These are phyloP conservation scores for Diogma glabrata DNA, from an alignment of 2,888 invertebrate genomes.

Conservation along the genomic window DNA sequence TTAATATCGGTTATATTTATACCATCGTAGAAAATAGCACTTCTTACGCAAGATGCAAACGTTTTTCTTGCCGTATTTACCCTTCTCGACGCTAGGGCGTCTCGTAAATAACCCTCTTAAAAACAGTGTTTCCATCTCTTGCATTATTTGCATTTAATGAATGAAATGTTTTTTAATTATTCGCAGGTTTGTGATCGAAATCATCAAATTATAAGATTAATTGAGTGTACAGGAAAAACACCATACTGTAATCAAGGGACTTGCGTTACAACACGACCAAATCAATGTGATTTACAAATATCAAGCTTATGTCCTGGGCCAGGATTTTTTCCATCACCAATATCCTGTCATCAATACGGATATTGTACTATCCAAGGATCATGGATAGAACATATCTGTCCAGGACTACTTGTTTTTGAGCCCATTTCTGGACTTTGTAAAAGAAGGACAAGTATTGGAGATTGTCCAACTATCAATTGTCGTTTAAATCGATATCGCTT, in stretches of 20 bases:
- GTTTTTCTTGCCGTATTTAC: too few species aligned
- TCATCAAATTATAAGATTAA: neutral
- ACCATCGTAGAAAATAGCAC: too few species aligned
- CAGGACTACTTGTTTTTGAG: constrained; percentile 13
- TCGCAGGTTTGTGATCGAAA: neutral
- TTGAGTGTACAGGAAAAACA: neutral
- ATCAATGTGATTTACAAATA: neutral
- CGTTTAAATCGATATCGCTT: neutral
- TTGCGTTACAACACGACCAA: neutral
- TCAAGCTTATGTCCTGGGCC: neutral
- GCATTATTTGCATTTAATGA: too few species aligned
- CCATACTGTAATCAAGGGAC: neutral
- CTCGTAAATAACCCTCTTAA: too few species aligned
- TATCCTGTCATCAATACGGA: neutral
- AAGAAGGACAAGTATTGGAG: neutral
- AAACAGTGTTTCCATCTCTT: too few species aligned
- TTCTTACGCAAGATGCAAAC: too few species aligned
- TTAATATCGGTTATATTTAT: too few species aligned
- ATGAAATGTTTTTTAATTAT: too few species aligned
- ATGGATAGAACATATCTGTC: constrained; percentile 13
- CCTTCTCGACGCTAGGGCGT: too few species aligned
- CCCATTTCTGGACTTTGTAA: constrained; percentile 11
- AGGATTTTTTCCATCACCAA: neutral
- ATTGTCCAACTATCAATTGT: constrained; percentile 15
- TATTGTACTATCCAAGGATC: constrained; percentile 27